phyloP scores from a whole-genome alignment of 2,888 invertebrate species.

The Pecten maximus region DNA sequence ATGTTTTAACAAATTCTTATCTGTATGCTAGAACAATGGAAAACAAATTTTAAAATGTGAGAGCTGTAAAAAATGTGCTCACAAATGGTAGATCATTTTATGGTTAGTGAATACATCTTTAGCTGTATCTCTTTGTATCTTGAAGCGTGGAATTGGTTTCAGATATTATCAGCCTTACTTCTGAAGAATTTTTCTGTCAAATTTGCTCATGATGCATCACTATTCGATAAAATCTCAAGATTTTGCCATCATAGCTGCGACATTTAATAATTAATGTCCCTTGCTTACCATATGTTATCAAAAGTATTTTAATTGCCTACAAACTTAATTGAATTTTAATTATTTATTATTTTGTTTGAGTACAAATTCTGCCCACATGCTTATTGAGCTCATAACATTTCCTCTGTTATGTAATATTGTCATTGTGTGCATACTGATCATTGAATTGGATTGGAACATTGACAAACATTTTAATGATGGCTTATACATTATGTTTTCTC shows the following conservation, averaged over 20 bases:
- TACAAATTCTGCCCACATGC: not conserved
- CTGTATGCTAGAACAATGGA: not conserved
- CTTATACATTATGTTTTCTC: not conserved
- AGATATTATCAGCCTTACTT: not conserved
- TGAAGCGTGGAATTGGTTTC: not conserved
- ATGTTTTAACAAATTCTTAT: not conserved
- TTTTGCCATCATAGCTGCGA: not conserved
- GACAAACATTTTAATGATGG: not conserved
- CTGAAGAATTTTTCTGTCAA: not conserved
- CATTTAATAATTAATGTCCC: not conserved
- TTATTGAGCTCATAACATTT: not conserved
- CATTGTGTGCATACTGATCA: not conserved
- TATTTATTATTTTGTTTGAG: not conserved
- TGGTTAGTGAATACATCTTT: not conserved
- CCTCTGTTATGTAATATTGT: not conserved
- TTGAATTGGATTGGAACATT: not conserved
- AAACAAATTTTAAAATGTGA: not conserved
- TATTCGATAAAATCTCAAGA: not conserved
- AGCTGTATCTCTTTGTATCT: not conserved
- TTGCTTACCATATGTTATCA: slow-evolving; percentile 7
- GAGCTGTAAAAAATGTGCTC: not conserved
- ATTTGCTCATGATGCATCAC: not conserved
- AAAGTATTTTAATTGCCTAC: not conserved
- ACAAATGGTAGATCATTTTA: not conserved
- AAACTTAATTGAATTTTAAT: slow-evolving; percentile 25